A percentile compares a stretch with the other conserved stretches of the same genome.
Conservation (phyloP, 2,797 vertebrate species). For the Myotis findleyi region DNA sequence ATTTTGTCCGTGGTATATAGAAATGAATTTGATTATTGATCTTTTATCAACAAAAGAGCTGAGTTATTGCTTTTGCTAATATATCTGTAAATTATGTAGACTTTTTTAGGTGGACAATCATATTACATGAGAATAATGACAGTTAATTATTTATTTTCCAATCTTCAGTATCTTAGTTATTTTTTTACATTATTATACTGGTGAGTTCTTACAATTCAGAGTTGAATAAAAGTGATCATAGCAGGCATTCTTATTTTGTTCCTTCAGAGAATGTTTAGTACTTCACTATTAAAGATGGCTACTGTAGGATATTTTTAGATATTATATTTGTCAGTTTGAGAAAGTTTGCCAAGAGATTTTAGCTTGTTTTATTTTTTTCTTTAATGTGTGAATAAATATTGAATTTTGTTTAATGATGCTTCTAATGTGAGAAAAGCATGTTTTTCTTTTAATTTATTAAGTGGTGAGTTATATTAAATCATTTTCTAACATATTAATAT, state of each 20-base stretch:
- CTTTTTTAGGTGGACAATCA: background rate
- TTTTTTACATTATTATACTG: background rate
- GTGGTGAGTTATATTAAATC: background rate
- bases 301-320: background rate
- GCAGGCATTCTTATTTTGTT: background rate
- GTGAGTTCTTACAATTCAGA: background rate
- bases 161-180: background rate
- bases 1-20: background rate
- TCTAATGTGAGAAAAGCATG: background rate
- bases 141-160: background rate
- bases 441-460: slow-evolving; percentile 22
- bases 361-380: background rate
- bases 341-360: background rate
- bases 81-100: background rate
- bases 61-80: background rate
- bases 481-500: background rate
- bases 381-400: background rate
- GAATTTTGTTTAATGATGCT: background rate
- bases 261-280: background rate
- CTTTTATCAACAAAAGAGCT: background rate
- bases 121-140: background rate
- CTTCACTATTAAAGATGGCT: background rate
- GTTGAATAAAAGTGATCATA: slow-evolving; percentile 1
- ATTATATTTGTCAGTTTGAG: slow-evolving; percentile 9
- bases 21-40: slow-evolving; percentile 29